A percentile compares a stretch with the other conserved stretches of the same genome.
Evolutionary conservation across 2,797 vertebrate species (phyloP).

Genomic region (Cryptoprocta ferox): DNA sequence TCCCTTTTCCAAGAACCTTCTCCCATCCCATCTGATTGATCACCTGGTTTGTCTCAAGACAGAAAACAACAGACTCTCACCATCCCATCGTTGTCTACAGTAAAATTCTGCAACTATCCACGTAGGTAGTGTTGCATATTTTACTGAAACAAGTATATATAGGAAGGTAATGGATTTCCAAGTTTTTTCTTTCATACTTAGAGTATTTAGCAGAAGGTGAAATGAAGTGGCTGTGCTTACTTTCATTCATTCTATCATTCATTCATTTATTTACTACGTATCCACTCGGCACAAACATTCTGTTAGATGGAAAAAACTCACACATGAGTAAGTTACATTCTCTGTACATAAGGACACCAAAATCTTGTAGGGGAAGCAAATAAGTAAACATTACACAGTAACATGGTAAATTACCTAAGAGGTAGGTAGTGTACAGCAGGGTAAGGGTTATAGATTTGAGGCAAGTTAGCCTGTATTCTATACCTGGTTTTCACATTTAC

Average conservation of each 20-base stretch:
- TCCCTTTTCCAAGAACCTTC: conserved; percentile 68
- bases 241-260: background rate
- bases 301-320: background rate
- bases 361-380: background rate
- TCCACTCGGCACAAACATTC: background rate
- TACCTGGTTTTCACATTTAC: background rate
- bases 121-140: background rate
- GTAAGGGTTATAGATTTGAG: background rate
- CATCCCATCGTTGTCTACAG: background rate
- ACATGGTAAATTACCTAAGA: background rate
- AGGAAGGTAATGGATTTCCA: background rate
- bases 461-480: background rate
- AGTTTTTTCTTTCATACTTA: background rate
- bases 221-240: background rate
- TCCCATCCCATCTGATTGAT: conserved; percentile 47
- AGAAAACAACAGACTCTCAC: conserved; percentile 22
- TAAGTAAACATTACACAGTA: background rate
- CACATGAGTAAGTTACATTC: background rate
- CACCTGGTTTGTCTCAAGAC: conserved; percentile 60
- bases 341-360: background rate
- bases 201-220: background rate
- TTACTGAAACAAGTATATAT: background rate
- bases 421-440: background rate
- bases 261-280: background rate
- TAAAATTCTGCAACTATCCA: background rate